phyloP scores from a whole-genome alignment of 2,888 invertebrate genomes.

The Lysandra bellargus region DNA sequence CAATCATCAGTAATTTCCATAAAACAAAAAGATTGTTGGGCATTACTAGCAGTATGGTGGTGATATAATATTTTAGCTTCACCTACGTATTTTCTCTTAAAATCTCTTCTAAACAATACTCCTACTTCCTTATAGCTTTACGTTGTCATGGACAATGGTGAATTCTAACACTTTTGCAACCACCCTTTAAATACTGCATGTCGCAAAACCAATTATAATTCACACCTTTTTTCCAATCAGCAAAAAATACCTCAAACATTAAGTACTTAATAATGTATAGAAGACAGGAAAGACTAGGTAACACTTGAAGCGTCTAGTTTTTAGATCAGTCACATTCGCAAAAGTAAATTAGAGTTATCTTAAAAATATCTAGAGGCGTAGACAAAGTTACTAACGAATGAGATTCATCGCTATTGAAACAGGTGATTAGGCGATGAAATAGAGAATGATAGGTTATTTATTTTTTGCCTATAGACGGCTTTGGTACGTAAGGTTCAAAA shows the following conservation, averaged over 20 bases:
- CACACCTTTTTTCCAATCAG: not conserved
- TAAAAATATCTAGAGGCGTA: constrained; percentile 2
- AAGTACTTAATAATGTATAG: constrained; percentile 24
- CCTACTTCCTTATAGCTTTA: no score
- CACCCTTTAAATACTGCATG: no score
- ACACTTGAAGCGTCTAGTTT: constrained; percentile 26
- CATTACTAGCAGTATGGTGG: no score
- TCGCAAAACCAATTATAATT: not conserved
- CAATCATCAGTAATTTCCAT: no score
- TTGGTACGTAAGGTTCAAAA: no score
- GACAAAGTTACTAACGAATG: not conserved
- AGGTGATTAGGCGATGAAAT: not conserved
- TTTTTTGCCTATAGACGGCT: no score
- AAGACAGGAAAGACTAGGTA: constrained; percentile 26
- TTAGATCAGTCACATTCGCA: constrained; percentile 28
- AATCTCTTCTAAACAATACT: no score
- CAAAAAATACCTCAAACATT: not conserved
- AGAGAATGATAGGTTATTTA: not conserved
- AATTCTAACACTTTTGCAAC: no score
- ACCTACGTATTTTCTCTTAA: no score
- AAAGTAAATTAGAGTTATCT: constrained; percentile 16
- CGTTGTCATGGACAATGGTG: no score
- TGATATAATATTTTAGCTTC: no score
- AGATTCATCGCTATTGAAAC: not conserved
- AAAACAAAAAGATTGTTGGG: no score